Evolutionary conservation across 2,113 vertebrate genomes (phyloP), one percentile per base, ranked within the genome.

Genomic region (Chauna torquata): DNA sequence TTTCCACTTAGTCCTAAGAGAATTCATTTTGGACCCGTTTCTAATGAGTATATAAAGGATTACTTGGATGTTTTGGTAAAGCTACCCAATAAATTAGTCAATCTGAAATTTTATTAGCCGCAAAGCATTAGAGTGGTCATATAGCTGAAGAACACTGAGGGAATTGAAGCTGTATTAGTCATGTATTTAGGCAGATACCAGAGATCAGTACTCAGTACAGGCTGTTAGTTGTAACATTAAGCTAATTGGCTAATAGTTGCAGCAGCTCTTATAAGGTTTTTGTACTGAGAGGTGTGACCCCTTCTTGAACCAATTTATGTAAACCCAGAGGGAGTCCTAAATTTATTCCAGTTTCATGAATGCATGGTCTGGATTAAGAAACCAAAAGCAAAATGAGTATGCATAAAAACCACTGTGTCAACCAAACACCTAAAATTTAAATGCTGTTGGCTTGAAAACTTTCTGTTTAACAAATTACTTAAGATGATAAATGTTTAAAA

Each of bases 31-130:
- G 58, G 96, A 90, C 25, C 88, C 9, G 1, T 96, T 97, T 97
- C 95, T 97, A 97, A 97, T 91, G 88, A 97, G 87, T 94, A 77
- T 55, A 81, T 83, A 97, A 94, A 30, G 78, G 93, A 97, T 98
- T 96, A 97, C 96, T 97, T 97, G 89, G 96, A 93, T 96, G 91
- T 98, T 98, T 98, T 97, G 97, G 96, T 95, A 97, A 98, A 98
- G 81, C 93, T 98, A 96, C 59, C 93, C 71, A 64, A 92, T 91
- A 97, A 98, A 98, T 97, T 96, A 97, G 95, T 96, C 93, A 89
- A 96, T 97, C 96, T 97, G 89, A 97, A 97, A 97, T 97, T 97
- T 97, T 97, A 97, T 97, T 97, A 97, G 93, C 90, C 17, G 2
- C 93, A 94, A 95, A 97, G 91, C 85, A 94, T 92, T 96, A 91